Percentiles rank a stretch among this genome's conserved stretches.
Evolutionary conservation across 2,797 vertebrate genomes (phyloP).

Genomic region (Catharus ustulatus): DNA sequence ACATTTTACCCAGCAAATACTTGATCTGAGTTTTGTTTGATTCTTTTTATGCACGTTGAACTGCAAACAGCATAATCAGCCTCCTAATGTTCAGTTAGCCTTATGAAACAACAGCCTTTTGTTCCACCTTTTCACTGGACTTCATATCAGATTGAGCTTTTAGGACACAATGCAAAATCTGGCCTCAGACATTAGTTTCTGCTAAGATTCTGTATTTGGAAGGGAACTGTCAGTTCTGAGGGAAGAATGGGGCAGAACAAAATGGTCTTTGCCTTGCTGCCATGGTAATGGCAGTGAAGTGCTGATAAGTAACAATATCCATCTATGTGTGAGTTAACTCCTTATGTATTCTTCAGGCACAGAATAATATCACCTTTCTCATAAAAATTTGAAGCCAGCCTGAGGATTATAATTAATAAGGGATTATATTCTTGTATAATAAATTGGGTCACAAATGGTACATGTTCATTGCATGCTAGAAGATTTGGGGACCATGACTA

Average conservation of each 20-base stretch:
- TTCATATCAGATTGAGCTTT: constrained; percentile 36
- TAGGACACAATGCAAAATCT: constrained; percentile 2
- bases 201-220: constrained; percentile 13
- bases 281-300: constrained; percentile 46
- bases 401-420: background rate
- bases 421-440: background rate
- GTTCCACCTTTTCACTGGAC: constrained; percentile 17
- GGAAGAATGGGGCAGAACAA: constrained; percentile 16
- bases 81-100: background rate
- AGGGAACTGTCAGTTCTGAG: constrained; percentile 3
- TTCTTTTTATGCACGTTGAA: background rate
- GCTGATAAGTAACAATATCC: constrained; percentile 21
- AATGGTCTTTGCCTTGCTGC: constrained; percentile 39
- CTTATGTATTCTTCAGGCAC: background rate
- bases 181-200: background rate
- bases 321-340: constrained; percentile 20
- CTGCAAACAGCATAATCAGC: background rate
- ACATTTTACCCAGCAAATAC: background rate
- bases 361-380: background rate
- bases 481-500: background rate
- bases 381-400: background rate
- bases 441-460: background rate
- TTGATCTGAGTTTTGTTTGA: background rate
- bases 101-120: background rate
- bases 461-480: background rate